Conservation (phyloP, 2,113 vertebrate species). For the Hippocampus comes region DNA sequence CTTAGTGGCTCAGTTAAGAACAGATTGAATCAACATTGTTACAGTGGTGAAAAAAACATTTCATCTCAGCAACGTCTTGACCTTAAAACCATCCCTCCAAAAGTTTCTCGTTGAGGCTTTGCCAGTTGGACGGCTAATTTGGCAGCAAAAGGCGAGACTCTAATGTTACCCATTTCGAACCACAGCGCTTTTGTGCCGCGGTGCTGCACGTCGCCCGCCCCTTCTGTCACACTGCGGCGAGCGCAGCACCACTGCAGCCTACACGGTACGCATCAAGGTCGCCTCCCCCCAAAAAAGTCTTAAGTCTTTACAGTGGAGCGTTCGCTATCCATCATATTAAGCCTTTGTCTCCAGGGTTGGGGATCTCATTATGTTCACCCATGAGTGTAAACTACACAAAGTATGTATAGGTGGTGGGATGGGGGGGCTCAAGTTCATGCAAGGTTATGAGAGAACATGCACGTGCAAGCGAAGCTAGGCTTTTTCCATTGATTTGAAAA, state of each 20-base stretch:
- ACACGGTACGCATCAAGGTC: background rate
- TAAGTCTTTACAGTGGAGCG: conserved; percentile 27
- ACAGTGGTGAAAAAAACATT: background rate
- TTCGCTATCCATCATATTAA: conserved; percentile 21
- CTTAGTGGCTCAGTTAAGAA: background rate
- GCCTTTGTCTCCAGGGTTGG: conserved; percentile 3
- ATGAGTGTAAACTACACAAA: conserved; percentile 19
- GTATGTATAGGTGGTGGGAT: background rate
- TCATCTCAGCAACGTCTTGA: background rate
- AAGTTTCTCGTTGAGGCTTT: conserved; percentile 42
- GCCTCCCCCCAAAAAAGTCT: conserved; percentile 26
- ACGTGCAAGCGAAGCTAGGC: background rate
- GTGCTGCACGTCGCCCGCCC: conserved; percentile 32
- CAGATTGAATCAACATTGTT: background rate
- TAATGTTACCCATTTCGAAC: conserved; percentile 47
- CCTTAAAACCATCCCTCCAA: conserved; percentile 34
- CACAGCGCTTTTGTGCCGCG: background rate
- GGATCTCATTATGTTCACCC: conserved; percentile 15
- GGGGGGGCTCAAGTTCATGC: background rate
- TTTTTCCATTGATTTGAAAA: background rate
- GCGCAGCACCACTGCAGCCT: background rate
- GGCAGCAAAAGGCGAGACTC: conserved; percentile 36
- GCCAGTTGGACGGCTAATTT: conserved; percentile 51
- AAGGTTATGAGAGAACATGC: background rate
- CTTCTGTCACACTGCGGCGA: conserved; percentile 51